Conservation (phyloP, 2,113 vertebrate species). For the Erpornis zantholeuca region DNA sequence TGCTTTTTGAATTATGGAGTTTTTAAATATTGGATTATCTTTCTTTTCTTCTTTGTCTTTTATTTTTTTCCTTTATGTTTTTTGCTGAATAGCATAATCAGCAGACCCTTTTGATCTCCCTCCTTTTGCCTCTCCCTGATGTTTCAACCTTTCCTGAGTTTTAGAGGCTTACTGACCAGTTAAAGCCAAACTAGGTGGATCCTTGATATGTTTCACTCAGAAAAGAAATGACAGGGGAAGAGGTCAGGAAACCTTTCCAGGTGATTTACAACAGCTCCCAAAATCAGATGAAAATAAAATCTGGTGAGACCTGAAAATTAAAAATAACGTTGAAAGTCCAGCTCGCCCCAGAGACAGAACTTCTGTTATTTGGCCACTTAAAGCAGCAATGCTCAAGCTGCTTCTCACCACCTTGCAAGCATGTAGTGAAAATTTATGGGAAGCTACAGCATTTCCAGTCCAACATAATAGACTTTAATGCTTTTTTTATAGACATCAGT, state of each 20-base stretch:
- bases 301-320: neutral
- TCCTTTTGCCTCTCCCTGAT: neutral
- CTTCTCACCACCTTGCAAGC: neutral
- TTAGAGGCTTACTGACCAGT: neutral
- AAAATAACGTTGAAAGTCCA: neutral
- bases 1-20: neutral
- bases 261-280: neutral
- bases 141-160: neutral
- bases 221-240: neutral
- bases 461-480: neutral
- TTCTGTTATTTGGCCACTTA: neutral
- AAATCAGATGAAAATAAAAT: neutral
- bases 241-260: neutral
- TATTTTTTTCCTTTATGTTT: neutral
- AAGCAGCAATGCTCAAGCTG: neutral
- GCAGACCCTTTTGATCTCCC: neutral
- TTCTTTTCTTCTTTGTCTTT: neutral
- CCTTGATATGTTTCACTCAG: neutral
- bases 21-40: neutral
- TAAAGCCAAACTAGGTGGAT: neutral
- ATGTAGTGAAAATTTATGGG: neutral
- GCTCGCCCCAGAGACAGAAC: fast-evolving
- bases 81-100: neutral
- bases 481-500: neutral
- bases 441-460: neutral